Percentiles rank a stretch among this genome's conserved stretches.
Conservation (phyloP, 2,113 vertebrate species). For the Pseudorhombus dupliciocellatus region DNA sequence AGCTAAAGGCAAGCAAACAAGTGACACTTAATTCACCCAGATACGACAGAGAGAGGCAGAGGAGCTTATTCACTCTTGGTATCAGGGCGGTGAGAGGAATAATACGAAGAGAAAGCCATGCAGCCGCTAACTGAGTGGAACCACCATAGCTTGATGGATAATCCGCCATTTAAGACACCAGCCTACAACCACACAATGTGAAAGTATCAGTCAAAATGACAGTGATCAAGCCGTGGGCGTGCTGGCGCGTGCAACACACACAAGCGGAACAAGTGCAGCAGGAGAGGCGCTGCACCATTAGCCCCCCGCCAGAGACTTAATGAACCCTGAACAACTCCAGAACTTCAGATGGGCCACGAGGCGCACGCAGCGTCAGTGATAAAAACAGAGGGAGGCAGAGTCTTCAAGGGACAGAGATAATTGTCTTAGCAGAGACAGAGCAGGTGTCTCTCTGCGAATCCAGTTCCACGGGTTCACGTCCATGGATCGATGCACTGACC, state of each 20-base stretch:
- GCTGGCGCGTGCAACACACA: conserved; percentile 35
- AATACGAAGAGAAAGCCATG: conserved; percentile 6
- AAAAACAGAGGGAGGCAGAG: conserved; percentile 17
- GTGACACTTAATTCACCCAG: too few relatives aligned
- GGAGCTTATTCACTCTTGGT: not conserved
- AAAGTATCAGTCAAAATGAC: conserved; percentile 64
- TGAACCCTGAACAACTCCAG: conserved; percentile 63
- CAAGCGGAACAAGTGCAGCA: conserved; percentile 33
- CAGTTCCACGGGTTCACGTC: not conserved
- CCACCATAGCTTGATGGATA: conserved; percentile 42
- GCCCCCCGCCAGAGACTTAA: conserved; percentile 59
- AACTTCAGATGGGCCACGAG: conserved; percentile 49
- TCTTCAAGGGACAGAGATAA: conserved; percentile 2
- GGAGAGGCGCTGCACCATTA: conserved; percentile 66
- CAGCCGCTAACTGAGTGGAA: conserved; percentile 5
- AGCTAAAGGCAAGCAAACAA: conserved; percentile 70
- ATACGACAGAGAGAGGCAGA: conserved; percentile 1
- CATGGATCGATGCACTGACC: not conserved
- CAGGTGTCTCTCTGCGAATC: not conserved
- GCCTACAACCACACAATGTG: conserved; percentile 35
- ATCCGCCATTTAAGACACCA: conserved; percentile 42
- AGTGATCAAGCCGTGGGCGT: conserved; percentile 25
- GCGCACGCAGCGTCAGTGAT: conserved; percentile 35
- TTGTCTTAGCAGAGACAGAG: not conserved
- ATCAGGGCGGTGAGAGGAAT: conserved; percentile 10